These are phyloP conservation scores for Oscheius sp. DNA, from an alignment of 2,888 invertebrate genomes.

Conservation along the genomic window DNA sequence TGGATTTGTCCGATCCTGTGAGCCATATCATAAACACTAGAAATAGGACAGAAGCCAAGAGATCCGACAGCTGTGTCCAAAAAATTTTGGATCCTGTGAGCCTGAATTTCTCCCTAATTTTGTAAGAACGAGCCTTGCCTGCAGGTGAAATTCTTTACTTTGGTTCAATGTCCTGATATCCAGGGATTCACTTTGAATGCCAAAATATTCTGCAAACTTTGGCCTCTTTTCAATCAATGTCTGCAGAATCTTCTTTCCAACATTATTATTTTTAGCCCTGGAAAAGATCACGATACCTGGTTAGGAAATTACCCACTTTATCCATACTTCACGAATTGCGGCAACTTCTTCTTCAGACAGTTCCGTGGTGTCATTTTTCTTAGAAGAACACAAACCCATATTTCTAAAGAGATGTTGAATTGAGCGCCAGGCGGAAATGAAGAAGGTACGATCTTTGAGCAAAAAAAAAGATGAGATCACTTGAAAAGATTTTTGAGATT, in stretches of 20 bases:
- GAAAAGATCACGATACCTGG: constrained; percentile 31
- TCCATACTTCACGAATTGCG: constrained; percentile 65
- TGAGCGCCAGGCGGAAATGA: not conserved
- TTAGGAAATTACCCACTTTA: constrained; percentile 45
- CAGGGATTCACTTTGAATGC: constrained; percentile 61
- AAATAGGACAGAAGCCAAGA: constrained; percentile 66
- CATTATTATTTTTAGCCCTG: constrained; percentile 65
- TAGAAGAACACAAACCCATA: constrained; percentile 39
- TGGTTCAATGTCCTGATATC: constrained; percentile 58
- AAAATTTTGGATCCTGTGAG: constrained; percentile 67
- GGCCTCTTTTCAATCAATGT: constrained; percentile 66
- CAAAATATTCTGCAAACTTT: constrained; percentile 69
- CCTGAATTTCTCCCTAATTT: constrained; percentile 41
- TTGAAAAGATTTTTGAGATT: too few relatives aligned
- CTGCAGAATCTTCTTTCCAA: constrained; percentile 65
- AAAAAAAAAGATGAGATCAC: not conserved
- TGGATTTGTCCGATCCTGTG: constrained; percentile 68
- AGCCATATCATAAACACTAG: constrained; percentile 67
- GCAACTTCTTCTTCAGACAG: constrained; percentile 61
- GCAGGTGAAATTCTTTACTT: constrained; percentile 65
- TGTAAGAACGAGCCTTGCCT: constrained; percentile 50
- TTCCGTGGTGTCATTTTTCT: constrained; percentile 52
- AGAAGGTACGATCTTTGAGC: not conserved
- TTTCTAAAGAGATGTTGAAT: not conserved
- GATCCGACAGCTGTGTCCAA: constrained; percentile 66